Percentiles rank a stretch among this genome's conserved stretches.
phyloP scores from a whole-genome alignment of 2,888 invertebrate genomes.

The Petrolisthes cinctipes region DNA sequence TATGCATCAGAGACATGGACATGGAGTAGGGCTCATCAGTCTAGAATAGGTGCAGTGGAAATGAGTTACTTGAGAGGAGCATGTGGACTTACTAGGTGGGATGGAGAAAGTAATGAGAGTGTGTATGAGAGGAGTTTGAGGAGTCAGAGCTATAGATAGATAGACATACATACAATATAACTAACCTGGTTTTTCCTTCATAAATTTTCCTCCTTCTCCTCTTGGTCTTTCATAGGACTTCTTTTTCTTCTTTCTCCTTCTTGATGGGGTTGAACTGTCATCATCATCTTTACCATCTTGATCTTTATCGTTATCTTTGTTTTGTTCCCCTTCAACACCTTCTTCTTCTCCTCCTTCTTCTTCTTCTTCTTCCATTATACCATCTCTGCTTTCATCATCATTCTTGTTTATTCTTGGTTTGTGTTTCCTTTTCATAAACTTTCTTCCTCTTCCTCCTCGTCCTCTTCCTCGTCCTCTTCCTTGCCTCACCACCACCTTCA shows the following conservation, averaged over 20 bases:
- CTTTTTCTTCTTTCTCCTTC: conserved; percentile 43
- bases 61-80: too few relatives aligned
- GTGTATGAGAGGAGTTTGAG: too few relatives aligned
- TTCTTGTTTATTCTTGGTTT: conserved; percentile 16
- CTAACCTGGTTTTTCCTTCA: conserved; percentile 51
- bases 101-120: too few relatives aligned
- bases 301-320: conserved; percentile 26
- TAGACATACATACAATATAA: not conserved
- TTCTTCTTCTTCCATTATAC: conserved; percentile 11
- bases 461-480: not conserved
- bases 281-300: conserved; percentile 41
- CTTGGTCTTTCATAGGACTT: conserved; percentile 50
- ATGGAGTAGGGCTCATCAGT: too few relatives aligned
- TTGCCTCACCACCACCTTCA: not conserved
- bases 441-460: not conserved
- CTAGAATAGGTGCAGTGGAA: too few relatives aligned
- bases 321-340: conserved; percentile 15
- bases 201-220: conserved; percentile 57
- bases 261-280: conserved; percentile 33
- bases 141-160: too few relatives aligned
- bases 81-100: too few relatives aligned
- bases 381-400: conserved; percentile 47
- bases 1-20: too few relatives aligned
- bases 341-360: conserved; percentile 4
- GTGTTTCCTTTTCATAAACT: not conserved